phyloP scores from a whole-genome alignment of 35 echinoderm and acorn worm genomes.

The Chiridota heheva region DNA sequence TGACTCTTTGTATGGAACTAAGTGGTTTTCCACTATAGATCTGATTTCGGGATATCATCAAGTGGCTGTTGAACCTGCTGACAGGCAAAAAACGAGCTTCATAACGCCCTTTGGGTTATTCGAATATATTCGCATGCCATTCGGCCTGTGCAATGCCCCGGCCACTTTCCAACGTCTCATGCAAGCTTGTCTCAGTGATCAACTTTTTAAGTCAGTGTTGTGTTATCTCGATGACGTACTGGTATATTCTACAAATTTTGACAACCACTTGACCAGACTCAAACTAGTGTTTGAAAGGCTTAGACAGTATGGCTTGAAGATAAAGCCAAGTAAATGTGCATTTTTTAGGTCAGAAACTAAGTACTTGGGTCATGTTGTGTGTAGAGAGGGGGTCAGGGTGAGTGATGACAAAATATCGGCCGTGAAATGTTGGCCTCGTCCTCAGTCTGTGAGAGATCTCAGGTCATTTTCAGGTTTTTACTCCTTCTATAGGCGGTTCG shows the following conservation, averaged over 20 bases:
- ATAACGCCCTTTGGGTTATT: slow-evolving; percentile 49
- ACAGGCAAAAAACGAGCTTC: slow-evolving; percentile 39
- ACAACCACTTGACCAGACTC: slow-evolving; percentile 1
- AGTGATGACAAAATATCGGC: background rate
- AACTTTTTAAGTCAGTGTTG: background rate
- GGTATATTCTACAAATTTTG: slow-evolving; percentile 4
- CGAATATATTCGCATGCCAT: slow-evolving; percentile 46
- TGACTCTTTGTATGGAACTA: slow-evolving; percentile 37
- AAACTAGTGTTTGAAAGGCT: slow-evolving; percentile 3
- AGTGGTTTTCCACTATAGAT: slow-evolving; percentile 60
- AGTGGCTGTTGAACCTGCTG: slow-evolving; percentile 24
- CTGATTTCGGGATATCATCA: slow-evolving; percentile 44
- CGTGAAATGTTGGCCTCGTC: background rate
- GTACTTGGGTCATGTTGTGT: slow-evolving; percentile 15
- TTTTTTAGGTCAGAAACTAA: slow-evolving; percentile 1
- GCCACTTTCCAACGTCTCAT: slow-evolving; percentile 9
- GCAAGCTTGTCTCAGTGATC: slow-evolving; percentile 7
- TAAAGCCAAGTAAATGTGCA: slow-evolving; percentile 21
- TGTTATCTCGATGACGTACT: slow-evolving; percentile 28
- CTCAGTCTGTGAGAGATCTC: background rate
- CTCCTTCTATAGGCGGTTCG: slow-evolving; percentile 9
- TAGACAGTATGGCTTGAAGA: background rate
- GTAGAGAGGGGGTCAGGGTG: background rate
- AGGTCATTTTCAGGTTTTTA: slow-evolving; percentile 14
- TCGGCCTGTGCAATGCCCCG: slow-evolving; percentile 17